Evolutionary conservation across 2,888 invertebrate genomes (phyloP), one percentile per base, ranked within the genome.

Genomic region (Meganola albula): DNA sequence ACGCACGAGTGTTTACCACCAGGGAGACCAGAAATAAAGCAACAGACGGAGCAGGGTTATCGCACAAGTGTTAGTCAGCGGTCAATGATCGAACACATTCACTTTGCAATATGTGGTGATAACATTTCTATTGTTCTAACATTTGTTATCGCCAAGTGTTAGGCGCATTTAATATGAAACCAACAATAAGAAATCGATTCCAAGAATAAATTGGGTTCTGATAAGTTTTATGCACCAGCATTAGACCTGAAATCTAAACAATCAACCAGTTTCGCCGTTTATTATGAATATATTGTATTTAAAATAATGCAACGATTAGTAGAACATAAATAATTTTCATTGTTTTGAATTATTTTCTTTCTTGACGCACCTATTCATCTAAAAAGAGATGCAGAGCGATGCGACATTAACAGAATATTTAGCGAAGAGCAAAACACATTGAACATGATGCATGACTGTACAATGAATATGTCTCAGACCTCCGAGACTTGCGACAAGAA

Each of bases 1-100:
- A 79, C 79, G 76, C 76, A 79, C 76, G 67, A 65, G 62, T 76
- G 79, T 78, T 74, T 78, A 71, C 83, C 82, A 74, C 74, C 78
- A 68, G 67, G 53, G 75, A 72, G 82, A 63, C 63, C 73, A 70
- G 62, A 80, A 82, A 83, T 82, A 84, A 76, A 79, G 63, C 63
- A 67, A 41, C 39, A 48, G 60, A 63, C 69, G 60, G 62, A 62
- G 70, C 59, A 50, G 67, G 72, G 75, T 76, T 76, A 78, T 80
- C 78, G 66, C 54, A 46, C 54, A 54, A 58, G 47, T 55, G 55
- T 70, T 70, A 65, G 61, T 70, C 62, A 68, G 63, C 70, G 75
- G 77, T 79, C 78, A 78, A 65, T 58, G 77, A 51, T 65, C 76
- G 50, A 49, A 50, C 58, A 63, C 65, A 67, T 64, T 63, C 60